A percentile compares a stretch with the other conserved stretches of the same genome.
phyloP scores from a whole-genome alignment of 2,797 vertebrate species.

The Xenopus petersii region DNA sequence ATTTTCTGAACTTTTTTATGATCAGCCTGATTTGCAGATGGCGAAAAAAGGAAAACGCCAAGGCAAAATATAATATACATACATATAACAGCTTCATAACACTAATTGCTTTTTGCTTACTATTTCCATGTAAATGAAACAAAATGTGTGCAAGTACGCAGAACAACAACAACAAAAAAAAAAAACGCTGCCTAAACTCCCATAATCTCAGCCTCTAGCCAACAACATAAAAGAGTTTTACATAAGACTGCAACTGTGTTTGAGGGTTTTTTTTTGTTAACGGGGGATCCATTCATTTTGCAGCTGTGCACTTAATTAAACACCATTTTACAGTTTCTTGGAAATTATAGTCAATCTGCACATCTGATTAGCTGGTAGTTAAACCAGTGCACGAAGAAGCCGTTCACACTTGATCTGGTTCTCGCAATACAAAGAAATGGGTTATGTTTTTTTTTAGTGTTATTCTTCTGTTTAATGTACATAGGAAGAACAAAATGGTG shows the following conservation, averaged over 20 bases:
- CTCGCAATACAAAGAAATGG: not conserved
- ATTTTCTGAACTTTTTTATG: slow-evolving; percentile 8
- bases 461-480: no score
- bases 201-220: slow-evolving; percentile 28
- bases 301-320: slow-evolving; percentile 39
- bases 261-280: slow-evolving; percentile 13
- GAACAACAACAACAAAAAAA: slow-evolving; percentile 12
- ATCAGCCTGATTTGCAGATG: slow-evolving; percentile 13
- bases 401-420: not conserved
- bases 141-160: slow-evolving; percentile 27
- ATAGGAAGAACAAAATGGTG: no score
- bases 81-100: slow-evolving; percentile 17
- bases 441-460: not conserved
- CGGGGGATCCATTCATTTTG: slow-evolving; percentile 32
- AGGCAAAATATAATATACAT: slow-evolving; percentile 4
- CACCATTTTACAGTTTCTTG: not conserved
- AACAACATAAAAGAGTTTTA: slow-evolving; percentile 29
- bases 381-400: slow-evolving; percentile 7
- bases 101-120: slow-evolving; percentile 30
- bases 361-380: slow-evolving; percentile 6
- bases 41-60: not conserved
- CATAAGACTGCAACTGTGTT: slow-evolving; percentile 25
- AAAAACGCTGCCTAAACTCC: slow-evolving; percentile 12
- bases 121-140: slow-evolving; percentile 41
- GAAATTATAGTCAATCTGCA: not conserved